Evolutionary conservation across 2,113 vertebrate species (phyloP).

Genomic region (Gallinago undulata): DNA sequence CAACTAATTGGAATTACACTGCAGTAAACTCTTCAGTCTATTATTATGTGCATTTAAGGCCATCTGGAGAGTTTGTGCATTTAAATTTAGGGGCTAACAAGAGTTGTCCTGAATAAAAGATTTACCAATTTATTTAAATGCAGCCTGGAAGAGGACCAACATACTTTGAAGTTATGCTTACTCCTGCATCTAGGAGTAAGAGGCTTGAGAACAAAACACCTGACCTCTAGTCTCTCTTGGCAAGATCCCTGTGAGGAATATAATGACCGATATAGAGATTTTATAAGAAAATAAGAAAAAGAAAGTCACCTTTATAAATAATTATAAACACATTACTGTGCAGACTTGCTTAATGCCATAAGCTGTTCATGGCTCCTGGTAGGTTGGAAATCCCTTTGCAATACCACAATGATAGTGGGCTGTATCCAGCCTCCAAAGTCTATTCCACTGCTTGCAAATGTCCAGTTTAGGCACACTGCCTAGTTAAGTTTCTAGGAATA

Average conservation of each 20-base stretch:
- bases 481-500: neutral
- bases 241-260: neutral
- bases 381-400: neutral
- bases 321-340: neutral
- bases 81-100: neutral
- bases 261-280: neutral
- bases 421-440: neutral
- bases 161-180: neutral
- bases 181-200: neutral
- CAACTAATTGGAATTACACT: neutral
- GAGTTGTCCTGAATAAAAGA: neutral
- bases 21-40: neutral
- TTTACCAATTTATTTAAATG: neutral
- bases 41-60: neutral
- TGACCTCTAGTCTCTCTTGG: neutral
- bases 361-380: neutral
- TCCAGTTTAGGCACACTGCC: neutral
- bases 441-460: neutral
- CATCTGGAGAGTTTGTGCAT: neutral
- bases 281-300: neutral
- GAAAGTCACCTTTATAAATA: neutral
- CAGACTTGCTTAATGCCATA: neutral
- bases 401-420: rapidly evolving
- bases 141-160: neutral
- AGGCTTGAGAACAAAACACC: neutral